phyloP scores from a whole-genome alignment of 2,888 invertebrate genomes.

The Callyntrura sp. region DNA sequence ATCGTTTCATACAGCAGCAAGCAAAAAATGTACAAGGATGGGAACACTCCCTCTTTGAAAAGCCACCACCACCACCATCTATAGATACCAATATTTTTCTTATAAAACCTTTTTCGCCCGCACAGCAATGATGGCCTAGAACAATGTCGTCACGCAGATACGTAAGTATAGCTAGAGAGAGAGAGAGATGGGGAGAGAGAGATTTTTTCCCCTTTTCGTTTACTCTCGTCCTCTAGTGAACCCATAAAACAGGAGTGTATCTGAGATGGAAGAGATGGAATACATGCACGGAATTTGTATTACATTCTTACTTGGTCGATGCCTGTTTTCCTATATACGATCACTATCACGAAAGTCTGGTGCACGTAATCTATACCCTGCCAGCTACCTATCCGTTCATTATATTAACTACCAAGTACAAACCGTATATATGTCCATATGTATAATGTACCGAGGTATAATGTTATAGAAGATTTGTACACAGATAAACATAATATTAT shows the following conservation, averaged over 20 bases:
- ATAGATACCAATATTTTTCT: conserved; percentile 18
- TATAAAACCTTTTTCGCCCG: conserved; percentile 47
- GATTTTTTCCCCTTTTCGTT: neutral
- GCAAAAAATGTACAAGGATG: neutral
- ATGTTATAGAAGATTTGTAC: neutral
- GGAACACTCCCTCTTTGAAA: neutral
- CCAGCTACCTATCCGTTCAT: neutral
- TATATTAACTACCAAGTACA: neutral
- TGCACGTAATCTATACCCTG: neutral
- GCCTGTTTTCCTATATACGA: neutral
- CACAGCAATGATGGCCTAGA: neutral
- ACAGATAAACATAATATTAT: conserved; percentile 33
- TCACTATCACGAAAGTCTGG: neutral
- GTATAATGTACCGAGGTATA: neutral
- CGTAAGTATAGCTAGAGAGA: neutral
- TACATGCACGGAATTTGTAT: conserved; percentile 63
- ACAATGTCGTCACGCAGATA: neutral
- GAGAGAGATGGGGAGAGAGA: neutral
- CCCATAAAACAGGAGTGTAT: neutral
- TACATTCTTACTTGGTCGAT: conserved; percentile 27
- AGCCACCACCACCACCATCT: neutral
- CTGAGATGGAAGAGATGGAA: conserved; percentile 18
- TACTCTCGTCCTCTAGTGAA: conserved; percentile 4
- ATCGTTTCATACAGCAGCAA: neutral
- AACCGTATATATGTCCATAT: neutral